These are phyloP conservation scores for Netelia inedita DNA, from an alignment of 2,888 invertebrate species.

Conservation along the genomic window DNA sequence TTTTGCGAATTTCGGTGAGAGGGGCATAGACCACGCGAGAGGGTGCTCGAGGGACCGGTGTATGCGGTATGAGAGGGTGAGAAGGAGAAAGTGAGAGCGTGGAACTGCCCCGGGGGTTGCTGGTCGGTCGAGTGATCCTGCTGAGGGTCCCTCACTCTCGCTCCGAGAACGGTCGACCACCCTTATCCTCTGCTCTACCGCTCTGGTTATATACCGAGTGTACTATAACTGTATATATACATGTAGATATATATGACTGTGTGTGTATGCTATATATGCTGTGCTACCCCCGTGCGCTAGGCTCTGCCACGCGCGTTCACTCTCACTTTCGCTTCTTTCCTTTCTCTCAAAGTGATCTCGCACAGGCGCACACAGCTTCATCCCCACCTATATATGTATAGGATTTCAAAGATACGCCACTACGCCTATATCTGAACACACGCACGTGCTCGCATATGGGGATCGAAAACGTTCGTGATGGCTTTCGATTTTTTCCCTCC, in stretches of 20 bases:
- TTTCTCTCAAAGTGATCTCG: constrained; percentile 45
- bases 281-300: constrained; percentile 31
- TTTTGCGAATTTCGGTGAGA: constrained; percentile 77
- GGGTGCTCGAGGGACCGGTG: constrained; percentile 44
- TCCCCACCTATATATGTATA: constrained; percentile 25
- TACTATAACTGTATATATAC: background rate
- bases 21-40: constrained; percentile 45
- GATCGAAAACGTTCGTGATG: constrained; percentile 63
- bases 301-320: constrained; percentile 50
- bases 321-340: constrained; percentile 60
- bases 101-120: constrained; percentile 52
- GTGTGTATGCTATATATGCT: background rate
- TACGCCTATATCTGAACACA: constrained; percentile 75
- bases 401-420: constrained; percentile 43
- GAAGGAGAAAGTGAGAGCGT: constrained; percentile 68
- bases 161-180: constrained; percentile 59
- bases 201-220: constrained; percentile 14
- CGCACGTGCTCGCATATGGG: constrained; percentile 38
- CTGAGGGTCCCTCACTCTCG: constrained; percentile 65
- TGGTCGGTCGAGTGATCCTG: constrained; percentile 58
- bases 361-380: constrained; percentile 52
- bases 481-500: constrained; percentile 75
- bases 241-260: background rate
- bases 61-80: constrained; percentile 52
- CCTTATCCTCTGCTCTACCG: constrained; percentile 49